A percentile compares a stretch with the other conserved stretches of the same genome.
These are phyloP conservation scores for Acronicta leporina DNA, from an alignment of 2,888 invertebrate species.

Conservation along the genomic window DNA sequence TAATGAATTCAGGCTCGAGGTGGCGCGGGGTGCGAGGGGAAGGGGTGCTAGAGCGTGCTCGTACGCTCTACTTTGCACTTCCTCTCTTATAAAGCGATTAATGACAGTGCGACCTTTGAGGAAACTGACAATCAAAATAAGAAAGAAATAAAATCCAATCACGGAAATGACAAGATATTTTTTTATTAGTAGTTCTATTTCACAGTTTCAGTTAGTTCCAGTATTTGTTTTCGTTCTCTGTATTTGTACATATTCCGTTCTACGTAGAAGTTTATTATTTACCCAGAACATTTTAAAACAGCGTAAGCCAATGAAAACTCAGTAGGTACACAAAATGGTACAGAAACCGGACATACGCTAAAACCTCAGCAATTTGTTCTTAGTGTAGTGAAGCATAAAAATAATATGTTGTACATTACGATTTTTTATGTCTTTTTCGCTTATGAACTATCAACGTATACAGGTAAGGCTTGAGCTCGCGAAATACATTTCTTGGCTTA, in stretches of 20 bases:
- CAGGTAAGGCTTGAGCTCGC: constrained; percentile 62
- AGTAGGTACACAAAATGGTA: constrained; percentile 6
- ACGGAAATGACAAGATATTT: constrained; percentile 61
- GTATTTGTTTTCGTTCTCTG: constrained; percentile 29
- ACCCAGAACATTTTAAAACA: constrained; percentile 15
- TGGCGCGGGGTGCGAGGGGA: constrained; percentile 55
- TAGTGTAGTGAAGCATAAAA: constrained; percentile 32
- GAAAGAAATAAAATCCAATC: constrained; percentile 77
- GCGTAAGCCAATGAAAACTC: constrained; percentile 10
- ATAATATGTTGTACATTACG: too few relatives aligned
- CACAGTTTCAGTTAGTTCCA: constrained; percentile 28
- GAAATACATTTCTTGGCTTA: constrained; percentile 73
- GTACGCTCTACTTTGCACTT: constrained; percentile 83
- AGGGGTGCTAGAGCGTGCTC: constrained; percentile 73
- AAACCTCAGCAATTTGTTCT: constrained; percentile 28
- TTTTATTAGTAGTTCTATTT: constrained; percentile 42
- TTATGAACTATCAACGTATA: constrained; percentile 65
- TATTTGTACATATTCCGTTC: constrained; percentile 14
- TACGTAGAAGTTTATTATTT: constrained; percentile 14
- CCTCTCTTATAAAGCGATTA: constrained; percentile 84
- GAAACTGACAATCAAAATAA: constrained; percentile 75
- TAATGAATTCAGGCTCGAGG: constrained; percentile 83
- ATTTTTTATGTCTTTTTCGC: too few relatives aligned
- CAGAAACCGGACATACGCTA: constrained; percentile 20
- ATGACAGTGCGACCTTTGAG: constrained; percentile 80